A percentile compares a stretch with the other conserved stretches of the same genome.
phyloP scores from a whole-genome alignment of 2,797 vertebrate genomes.

The Australoheros facetus region DNA sequence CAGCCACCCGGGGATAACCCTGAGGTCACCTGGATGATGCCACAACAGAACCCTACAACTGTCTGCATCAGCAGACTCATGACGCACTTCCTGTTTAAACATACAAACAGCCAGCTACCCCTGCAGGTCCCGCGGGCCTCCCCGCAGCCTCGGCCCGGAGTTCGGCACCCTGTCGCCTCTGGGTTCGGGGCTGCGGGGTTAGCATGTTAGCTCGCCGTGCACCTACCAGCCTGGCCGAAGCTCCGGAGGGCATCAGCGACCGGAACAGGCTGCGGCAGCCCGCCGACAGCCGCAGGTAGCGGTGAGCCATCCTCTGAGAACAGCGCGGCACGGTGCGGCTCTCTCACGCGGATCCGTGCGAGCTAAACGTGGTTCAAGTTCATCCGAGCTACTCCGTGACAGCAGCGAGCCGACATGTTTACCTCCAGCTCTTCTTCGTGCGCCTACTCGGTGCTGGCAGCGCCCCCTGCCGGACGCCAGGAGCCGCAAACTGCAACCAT shows the following conservation, averaged over 20 bases:
- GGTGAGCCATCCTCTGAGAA: slow-evolving; percentile 59
- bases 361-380: not conserved
- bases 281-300: slow-evolving; percentile 59
- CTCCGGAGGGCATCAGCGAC: slow-evolving; percentile 9
- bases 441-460: not conserved
- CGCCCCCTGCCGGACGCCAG: not conserved
- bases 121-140: not conserved
- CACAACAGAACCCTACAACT: not conserved
- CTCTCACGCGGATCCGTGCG: not conserved
- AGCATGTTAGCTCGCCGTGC: slow-evolving; percentile 36
- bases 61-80: not conserved
- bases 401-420: slow-evolving; percentile 50
- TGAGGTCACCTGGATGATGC: too few relatives aligned
- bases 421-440: slow-evolving; percentile 2
- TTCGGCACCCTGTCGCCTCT: not conserved
- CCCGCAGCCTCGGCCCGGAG: not conserved
- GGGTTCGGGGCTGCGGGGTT: not conserved
- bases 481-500: too few relatives aligned
- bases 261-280: slow-evolving; percentile 36
- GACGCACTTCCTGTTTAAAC: not conserved
- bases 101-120: not conserved
- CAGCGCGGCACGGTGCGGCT: not conserved
- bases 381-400: slow-evolving; percentile 4
- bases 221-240: slow-evolving; percentile 56
- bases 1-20: too few relatives aligned